Evolutionary conservation across 2,888 invertebrate species (phyloP).

Genomic region (Drosophila sordidapex): DNA sequence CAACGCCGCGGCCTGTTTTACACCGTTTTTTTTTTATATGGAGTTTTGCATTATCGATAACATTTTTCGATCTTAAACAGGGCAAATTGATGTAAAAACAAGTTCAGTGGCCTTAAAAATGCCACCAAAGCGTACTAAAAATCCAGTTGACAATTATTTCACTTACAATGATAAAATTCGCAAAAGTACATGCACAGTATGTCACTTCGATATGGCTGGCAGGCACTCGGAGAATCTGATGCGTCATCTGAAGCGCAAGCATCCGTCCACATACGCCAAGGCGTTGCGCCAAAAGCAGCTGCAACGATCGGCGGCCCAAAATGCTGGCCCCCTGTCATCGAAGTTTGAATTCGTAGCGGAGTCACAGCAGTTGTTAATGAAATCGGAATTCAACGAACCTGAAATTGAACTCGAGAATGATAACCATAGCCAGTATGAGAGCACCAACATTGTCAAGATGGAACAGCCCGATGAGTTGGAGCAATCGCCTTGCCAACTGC

Average conservation of each 20-base stretch:
- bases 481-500: background rate
- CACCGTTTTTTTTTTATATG: background rate
- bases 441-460: conserved; percentile 41
- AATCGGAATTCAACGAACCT: conserved; percentile 33
- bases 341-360: conserved; percentile 45
- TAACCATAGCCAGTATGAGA: conserved; percentile 33
- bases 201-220: conserved; percentile 63
- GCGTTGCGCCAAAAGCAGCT: conserved; percentile 48
- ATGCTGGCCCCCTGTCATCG: conserved; percentile 33
- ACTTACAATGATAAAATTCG: conserved; percentile 60
- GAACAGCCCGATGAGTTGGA: conserved; percentile 41
- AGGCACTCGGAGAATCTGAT: conserved; percentile 65
- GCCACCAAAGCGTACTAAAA: conserved; percentile 47
- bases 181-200: conserved; percentile 62
- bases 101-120: conserved; percentile 18
- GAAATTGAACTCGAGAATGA: conserved; percentile 12
- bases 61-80: background rate
- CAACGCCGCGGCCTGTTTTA: background rate
- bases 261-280: conserved; percentile 42
- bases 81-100: background rate
- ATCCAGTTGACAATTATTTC: conserved; percentile 61
- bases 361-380: conserved; percentile 46
- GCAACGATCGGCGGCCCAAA: conserved; percentile 29
- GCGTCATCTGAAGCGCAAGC: conserved; percentile 66
- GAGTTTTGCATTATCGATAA: background rate